These are phyloP conservation scores for Cyclopterus lumpus DNA, from an alignment of 2,797 vertebrate species.

Conservation along the genomic window DNA sequence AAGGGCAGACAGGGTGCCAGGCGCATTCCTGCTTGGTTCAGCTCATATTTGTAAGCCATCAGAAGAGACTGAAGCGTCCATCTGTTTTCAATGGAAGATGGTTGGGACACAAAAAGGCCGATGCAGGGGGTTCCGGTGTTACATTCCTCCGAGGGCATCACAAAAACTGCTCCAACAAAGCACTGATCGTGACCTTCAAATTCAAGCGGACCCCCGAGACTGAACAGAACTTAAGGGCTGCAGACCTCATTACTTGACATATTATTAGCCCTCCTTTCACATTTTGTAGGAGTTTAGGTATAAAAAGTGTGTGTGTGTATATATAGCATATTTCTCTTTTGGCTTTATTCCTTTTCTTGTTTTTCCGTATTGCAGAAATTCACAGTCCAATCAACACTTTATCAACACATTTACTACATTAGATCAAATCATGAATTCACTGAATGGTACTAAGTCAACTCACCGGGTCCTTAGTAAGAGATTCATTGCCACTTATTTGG, in stretches of 20 bases:
- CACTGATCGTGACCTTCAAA: conserved; percentile 37
- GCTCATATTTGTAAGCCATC: conserved; percentile 73
- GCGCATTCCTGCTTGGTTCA: conserved; percentile 77
- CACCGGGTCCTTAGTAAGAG: background rate
- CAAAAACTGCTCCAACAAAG: conserved; percentile 41
- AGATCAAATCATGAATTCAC: conserved; percentile 11
- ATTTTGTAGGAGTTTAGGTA: conserved; percentile 11
- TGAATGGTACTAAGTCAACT: background rate
- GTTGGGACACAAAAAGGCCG: conserved; percentile 55
- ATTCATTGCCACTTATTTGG: background rate
- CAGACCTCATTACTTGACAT: conserved; percentile 55
- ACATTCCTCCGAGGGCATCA: conserved; percentile 74
- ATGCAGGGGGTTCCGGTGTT: conserved; percentile 55
- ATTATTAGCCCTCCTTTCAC: conserved; percentile 52
- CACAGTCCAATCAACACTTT: background rate
- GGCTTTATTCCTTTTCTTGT: background rate
- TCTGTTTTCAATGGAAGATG: conserved; percentile 75
- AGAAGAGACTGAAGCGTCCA: conserved; percentile 64
- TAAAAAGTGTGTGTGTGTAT: background rate
- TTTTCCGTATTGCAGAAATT: background rate
- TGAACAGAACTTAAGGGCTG: background rate
- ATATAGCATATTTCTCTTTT: conserved; percentile 5
- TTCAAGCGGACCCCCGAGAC: conserved; percentile 33
- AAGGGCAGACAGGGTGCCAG: conserved; percentile 71
- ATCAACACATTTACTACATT: background rate